phyloP scores from a whole-genome alignment of 2,888 invertebrate genomes.

The Oegoconia quadripuncta region DNA sequence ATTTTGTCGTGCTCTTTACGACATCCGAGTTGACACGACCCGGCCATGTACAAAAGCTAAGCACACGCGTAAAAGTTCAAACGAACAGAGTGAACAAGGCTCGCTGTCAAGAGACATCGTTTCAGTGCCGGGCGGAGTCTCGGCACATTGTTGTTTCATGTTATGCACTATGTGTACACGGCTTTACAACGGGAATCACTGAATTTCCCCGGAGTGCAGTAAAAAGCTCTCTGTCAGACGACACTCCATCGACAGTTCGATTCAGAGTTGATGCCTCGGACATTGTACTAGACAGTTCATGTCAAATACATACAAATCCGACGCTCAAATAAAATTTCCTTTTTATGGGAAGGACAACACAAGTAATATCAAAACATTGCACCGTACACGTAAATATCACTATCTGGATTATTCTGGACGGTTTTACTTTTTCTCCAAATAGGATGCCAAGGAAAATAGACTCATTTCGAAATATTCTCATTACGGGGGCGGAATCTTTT shows the following conservation, averaged over 20 bases:
- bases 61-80: conserved; percentile 24
- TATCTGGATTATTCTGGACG: conserved; percentile 45
- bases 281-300: conserved; percentile 30
- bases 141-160: conserved; percentile 52
- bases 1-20: conserved; percentile 59
- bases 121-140: conserved; percentile 30
- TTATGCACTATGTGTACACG: conserved; percentile 37
- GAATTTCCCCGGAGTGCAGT: conserved; percentile 72
- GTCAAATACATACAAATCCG: conserved; percentile 48
- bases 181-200: conserved; percentile 57
- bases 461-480: conserved; percentile 62
- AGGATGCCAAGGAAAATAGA: conserved; percentile 44
- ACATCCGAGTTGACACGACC: conserved; percentile 36
- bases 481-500: conserved; percentile 61
- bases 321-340: conserved; percentile 47
- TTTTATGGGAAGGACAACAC: conserved; percentile 40
- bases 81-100: conserved; percentile 17
- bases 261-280: conserved; percentile 50
- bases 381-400: conserved; percentile 36
- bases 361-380: conserved; percentile 24
- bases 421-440: conserved; percentile 36
- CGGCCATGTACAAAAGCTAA: conserved; percentile 27
- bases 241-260: conserved; percentile 52
- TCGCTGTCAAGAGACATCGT: conserved; percentile 26
- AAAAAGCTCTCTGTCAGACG: conserved; percentile 56